phyloP scores from a whole-genome alignment of 2,113 vertebrate species.

The Platanista minor region DNA sequence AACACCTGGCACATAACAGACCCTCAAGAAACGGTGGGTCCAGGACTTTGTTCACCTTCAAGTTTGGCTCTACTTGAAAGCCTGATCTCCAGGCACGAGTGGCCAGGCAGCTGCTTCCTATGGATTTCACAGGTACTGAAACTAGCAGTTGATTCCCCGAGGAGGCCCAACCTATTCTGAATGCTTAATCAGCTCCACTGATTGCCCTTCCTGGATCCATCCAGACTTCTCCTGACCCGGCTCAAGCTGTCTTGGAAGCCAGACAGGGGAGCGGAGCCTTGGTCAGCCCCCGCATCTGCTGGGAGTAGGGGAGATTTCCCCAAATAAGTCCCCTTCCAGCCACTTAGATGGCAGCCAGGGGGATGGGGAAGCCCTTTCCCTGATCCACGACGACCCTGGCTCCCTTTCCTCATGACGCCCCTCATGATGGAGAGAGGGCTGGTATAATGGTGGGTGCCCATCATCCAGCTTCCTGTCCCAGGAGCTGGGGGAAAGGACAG shows the following conservation, averaged over 20 bases:
- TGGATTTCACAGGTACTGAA: not conserved
- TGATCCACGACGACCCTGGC: accelerated
- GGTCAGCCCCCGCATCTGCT: no score
- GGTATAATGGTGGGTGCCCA: accelerated
- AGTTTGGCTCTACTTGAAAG: not conserved
- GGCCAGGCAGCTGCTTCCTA: not conserved
- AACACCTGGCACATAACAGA: not conserved
- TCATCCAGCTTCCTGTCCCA: not conserved
- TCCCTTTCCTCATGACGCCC: accelerated
- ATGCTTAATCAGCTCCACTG: not conserved
- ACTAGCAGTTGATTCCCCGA: accelerated
- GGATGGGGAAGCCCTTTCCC: not conserved
- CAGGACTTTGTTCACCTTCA: not conserved
- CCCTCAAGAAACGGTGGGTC: not conserved
- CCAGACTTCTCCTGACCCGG: not conserved
- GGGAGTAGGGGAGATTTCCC: not conserved
- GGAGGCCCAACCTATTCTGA: not conserved
- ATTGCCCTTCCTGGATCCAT: not conserved
- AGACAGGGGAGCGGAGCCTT: not conserved
- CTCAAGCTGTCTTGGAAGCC: not conserved
- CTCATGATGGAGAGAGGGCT: not conserved
- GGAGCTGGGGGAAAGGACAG: not conserved
- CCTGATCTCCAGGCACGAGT: not conserved
- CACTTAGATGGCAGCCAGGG: not conserved
- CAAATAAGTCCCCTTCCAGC: no score